Percentiles rank a stretch among this genome's conserved stretches.
phyloP scores from a whole-genome alignment of 1,140 invertebrate genomes.

The Musca domestica region DNA sequence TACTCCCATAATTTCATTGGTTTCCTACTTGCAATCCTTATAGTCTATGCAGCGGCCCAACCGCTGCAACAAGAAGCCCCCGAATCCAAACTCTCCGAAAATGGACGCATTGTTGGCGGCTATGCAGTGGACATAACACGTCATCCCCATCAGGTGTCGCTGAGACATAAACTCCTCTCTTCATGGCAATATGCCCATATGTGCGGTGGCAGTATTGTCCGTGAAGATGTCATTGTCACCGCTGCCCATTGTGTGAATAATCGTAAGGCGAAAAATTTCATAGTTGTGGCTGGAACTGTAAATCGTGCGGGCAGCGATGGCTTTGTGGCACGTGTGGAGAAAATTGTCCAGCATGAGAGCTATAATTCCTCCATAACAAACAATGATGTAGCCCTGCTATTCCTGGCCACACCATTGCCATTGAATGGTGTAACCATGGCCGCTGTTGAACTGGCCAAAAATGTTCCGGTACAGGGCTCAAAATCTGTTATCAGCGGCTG shows the following conservation, averaged over 20 bases:
- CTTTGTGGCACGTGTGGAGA: conserved; percentile 30
- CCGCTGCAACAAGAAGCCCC: too few relatives aligned
- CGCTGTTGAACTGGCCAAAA: conserved; percentile 11
- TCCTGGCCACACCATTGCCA: not conserved
- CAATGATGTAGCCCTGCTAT: not conserved
- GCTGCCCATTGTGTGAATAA: conserved; percentile 23
- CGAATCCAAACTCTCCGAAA: too few relatives aligned
- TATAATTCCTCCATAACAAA: conserved; percentile 26
- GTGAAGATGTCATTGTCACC: conserved; percentile 18
- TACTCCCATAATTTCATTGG: too few relatives aligned
- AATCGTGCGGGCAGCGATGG: conserved; percentile 31
- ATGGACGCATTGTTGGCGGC: conserved; percentile 57
- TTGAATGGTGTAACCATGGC: not conserved
- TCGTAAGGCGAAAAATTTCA: conserved; percentile 13
- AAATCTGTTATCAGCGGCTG: conserved; percentile 38
- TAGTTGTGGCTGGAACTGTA: conserved; percentile 39
- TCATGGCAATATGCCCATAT: conserved; percentile 28
- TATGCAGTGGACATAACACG: conserved; percentile 56
- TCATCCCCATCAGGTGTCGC: conserved; percentile 40
- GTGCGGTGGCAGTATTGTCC: conserved; percentile 60
- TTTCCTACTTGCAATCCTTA: too few relatives aligned
- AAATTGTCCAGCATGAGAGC: conserved; percentile 37
- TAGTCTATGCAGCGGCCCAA: too few relatives aligned
- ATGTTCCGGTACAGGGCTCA: conserved; percentile 26
- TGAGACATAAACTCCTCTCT: conserved; percentile 35